Percentiles rank a stretch among this genome's conserved stretches.
Evolutionary conservation across 2,797 vertebrate species (phyloP).

Genomic region (Bryconaethiops microstoma): DNA sequence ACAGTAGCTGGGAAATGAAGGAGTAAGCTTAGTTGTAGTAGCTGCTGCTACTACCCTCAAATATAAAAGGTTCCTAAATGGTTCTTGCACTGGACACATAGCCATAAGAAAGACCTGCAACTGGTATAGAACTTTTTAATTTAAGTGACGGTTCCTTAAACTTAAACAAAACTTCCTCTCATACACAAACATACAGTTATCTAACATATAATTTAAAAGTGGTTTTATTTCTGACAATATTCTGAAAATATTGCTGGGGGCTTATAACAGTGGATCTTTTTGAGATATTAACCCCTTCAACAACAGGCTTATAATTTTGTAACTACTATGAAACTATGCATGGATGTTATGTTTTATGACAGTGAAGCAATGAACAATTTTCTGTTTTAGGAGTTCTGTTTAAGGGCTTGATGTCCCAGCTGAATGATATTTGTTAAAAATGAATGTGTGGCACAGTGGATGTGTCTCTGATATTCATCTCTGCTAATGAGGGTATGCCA

Average conservation of each 20-base stretch:
- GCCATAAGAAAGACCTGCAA: neutral
- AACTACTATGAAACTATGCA: neutral
- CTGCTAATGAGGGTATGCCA: slow-evolving; percentile 58
- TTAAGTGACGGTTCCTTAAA: neutral
- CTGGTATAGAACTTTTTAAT: neutral
- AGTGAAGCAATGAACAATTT: neutral
- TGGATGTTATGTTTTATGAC: neutral
- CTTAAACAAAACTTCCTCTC: too few relatives aligned
- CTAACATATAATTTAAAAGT: too few relatives aligned
- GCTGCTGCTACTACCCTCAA: neutral
- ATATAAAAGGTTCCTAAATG: neutral
- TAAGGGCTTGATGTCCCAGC: neutral
- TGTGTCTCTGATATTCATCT: slow-evolving; percentile 46
- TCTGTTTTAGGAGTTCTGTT: neutral
- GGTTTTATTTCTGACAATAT: too few relatives aligned
- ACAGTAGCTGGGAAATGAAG: neutral
- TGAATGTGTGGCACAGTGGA: slow-evolving; percentile 41
- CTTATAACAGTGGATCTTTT: neutral
- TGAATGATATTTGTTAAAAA: neutral
- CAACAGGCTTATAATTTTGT: neutral
- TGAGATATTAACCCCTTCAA: neutral
- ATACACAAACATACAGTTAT: too few relatives aligned
- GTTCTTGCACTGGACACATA: neutral
- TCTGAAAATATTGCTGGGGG: too few relatives aligned
- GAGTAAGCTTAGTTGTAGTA: too few relatives aligned